Percentiles rank a stretch among this genome's conserved stretches.
These are phyloP conservation scores for Kradibia gibbosae DNA, from an alignment of 1,140 invertebrate genomes.

Conservation along the genomic window DNA sequence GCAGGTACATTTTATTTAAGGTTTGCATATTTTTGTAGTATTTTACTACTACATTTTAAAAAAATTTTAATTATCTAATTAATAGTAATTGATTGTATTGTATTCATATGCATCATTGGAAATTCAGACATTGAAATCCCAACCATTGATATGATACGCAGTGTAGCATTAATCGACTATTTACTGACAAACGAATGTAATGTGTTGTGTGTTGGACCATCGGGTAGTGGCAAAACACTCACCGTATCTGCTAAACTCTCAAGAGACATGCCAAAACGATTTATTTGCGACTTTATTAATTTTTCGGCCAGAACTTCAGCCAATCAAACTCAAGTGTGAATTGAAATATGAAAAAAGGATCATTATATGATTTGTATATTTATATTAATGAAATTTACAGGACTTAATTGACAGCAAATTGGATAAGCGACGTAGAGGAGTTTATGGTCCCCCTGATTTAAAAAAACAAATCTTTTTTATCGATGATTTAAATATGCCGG, in stretches of 20 bases:
- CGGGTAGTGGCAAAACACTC: conserved; percentile 86
- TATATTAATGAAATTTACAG: conserved; percentile 64
- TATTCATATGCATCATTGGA: not conserved
- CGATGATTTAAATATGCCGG: conserved; percentile 84
- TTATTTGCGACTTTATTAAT: conserved; percentile 82
- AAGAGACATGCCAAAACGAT: conserved; percentile 78
- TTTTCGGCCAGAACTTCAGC: conserved; percentile 87
- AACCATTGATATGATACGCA: conserved; percentile 79
- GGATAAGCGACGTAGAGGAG: conserved; percentile 78
- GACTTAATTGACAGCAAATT: conserved; percentile 86
- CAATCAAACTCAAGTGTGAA: conserved; percentile 82
- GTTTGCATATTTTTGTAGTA: no score
- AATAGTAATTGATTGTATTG: not conserved
- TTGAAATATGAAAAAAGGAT: not conserved
- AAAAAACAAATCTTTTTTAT: conserved; percentile 80
- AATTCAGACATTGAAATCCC: conserved; percentile 78
- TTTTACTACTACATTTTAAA: no score
- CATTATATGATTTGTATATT: not conserved
- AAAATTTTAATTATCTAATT: not conserved
- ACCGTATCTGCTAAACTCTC: conserved; percentile 80
- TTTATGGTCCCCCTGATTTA: conserved; percentile 78
- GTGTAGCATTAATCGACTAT: conserved; percentile 74
- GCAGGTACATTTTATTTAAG: no score
- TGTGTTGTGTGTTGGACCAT: conserved; percentile 83
- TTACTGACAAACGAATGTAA: conserved; percentile 77